phyloP scores from a whole-genome alignment of 2,888 invertebrate genomes.

The Drosophila nigricruria region DNA sequence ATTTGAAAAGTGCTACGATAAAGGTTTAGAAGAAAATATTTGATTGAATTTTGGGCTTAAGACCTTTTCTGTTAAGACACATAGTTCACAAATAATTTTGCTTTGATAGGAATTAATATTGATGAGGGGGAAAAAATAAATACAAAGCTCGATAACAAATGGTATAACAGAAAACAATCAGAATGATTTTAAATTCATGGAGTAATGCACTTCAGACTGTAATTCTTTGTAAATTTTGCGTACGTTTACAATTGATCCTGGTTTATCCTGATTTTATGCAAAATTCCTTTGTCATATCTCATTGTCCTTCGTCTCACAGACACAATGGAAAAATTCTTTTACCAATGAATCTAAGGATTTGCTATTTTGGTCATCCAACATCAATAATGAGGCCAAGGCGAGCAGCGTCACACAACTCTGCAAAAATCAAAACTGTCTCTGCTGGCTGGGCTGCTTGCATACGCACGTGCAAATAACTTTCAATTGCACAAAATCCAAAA shows the following conservation, averaged over 20 bases:
- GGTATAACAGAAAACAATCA: no score
- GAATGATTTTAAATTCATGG: no score
- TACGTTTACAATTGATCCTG: not conserved
- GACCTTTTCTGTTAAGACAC: no score
- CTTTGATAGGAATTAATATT: no score
- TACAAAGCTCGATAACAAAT: no score
- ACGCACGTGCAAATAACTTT: slow-evolving; percentile 4
- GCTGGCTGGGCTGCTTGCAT: not conserved
- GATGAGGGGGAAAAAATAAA: no score
- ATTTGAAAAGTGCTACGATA: no score
- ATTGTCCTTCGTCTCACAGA: not conserved
- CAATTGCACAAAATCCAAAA: slow-evolving; percentile 7
- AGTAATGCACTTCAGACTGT: not conserved
- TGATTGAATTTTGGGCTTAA: no score
- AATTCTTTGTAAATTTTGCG: not conserved
- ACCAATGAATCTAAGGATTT: not conserved
- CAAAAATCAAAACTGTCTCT: not conserved
- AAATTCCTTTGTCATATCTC: not conserved
- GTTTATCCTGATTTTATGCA: not conserved
- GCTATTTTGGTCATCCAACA: not conserved
- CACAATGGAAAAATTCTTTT: not conserved
- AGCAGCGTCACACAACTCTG: not conserved
- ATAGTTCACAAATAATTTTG: no score
- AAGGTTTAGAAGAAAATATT: no score
- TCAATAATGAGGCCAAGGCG: not conserved